Conservation (phyloP, 2,888 invertebrate genomes). For the Chirona hameri region DNA sequence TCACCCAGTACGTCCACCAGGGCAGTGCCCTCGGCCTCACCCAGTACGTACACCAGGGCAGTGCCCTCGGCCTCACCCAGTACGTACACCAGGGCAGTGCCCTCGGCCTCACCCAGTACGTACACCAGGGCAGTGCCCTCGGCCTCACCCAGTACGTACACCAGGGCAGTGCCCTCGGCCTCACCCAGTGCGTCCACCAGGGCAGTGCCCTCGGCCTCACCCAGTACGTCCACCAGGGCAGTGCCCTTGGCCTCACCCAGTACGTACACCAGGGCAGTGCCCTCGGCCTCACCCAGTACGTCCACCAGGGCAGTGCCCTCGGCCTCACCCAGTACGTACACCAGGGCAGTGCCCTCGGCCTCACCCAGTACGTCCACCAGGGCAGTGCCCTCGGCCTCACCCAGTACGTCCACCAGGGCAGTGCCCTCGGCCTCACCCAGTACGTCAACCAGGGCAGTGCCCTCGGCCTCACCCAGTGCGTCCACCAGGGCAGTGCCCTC, state of each 20-base stretch:
- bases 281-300: constrained; percentile 64
- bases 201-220: constrained; percentile 62
- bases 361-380: constrained; percentile 67
- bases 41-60: constrained; percentile 65
- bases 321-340: constrained; percentile 66
- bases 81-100: constrained; percentile 66
- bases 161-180: constrained; percentile 61
- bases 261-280: constrained; percentile 66
- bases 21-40: constrained; percentile 62
- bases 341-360: constrained; percentile 61
- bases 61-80: constrained; percentile 63
- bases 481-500: constrained; percentile 65
- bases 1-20: constrained; percentile 67
- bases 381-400: constrained; percentile 62
- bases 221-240: constrained; percentile 65
- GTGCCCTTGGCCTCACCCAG: constrained; percentile 63
- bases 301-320: constrained; percentile 65
- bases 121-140: constrained; percentile 65
- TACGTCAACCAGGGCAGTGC: constrained; percentile 66
- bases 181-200: constrained; percentile 67
- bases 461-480: constrained; percentile 64
- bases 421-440: constrained; percentile 63
- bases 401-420: constrained; percentile 65
- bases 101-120: constrained; percentile 64
- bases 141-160: constrained; percentile 66